A percentile compares a stretch with the other conserved stretches of the same genome.
Evolutionary conservation across 2,888 invertebrate species (phyloP).

Genomic region (Graphium colonna): DNA sequence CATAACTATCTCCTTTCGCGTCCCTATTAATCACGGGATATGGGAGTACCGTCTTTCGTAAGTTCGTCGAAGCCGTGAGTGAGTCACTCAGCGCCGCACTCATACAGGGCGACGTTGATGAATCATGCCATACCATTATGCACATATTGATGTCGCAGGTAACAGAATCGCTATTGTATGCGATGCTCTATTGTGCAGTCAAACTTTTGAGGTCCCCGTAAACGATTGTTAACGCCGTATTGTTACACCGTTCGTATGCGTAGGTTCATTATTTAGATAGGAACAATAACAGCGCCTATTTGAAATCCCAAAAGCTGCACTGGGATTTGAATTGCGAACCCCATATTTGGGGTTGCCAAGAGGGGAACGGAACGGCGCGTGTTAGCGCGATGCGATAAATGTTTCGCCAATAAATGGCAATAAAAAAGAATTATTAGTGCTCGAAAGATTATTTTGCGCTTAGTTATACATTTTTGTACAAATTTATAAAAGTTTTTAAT

Average conservation of each 20-base stretch:
- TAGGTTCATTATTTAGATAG: slow-evolving; percentile 53
- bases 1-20: slow-evolving; percentile 45
- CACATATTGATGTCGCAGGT: slow-evolving; percentile 74
- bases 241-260: slow-evolving; percentile 53
- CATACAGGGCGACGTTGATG: slow-evolving; percentile 48
- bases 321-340: slow-evolving; percentile 16
- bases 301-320: slow-evolving; percentile 35
- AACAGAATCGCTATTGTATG: slow-evolving; percentile 74
- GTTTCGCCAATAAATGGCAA: neutral
- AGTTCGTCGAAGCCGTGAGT: slow-evolving; percentile 29
- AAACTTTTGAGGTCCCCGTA: slow-evolving; percentile 66
- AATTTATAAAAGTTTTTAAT: too few relatives aligned
- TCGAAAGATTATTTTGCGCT: too few relatives aligned
- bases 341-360: slow-evolving; percentile 11
- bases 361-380: slow-evolving; percentile 13
- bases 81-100: slow-evolving; percentile 40
- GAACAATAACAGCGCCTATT: slow-evolving; percentile 56
- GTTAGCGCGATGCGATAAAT: slow-evolving; percentile 5
- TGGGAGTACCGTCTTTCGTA: slow-evolving; percentile 50
- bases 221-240: slow-evolving; percentile 70
- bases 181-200: slow-evolving; percentile 70
- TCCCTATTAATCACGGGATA: slow-evolving; percentile 53
- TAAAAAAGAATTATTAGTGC: slow-evolving; percentile 1
- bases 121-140: slow-evolving; percentile 64
- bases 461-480: too few relatives aligned